A percentile compares a stretch with the other conserved stretches of the same genome.
These are phyloP conservation scores for Drosophila infuscata DNA, from an alignment of 2,888 invertebrate species.

Conservation along the genomic window DNA sequence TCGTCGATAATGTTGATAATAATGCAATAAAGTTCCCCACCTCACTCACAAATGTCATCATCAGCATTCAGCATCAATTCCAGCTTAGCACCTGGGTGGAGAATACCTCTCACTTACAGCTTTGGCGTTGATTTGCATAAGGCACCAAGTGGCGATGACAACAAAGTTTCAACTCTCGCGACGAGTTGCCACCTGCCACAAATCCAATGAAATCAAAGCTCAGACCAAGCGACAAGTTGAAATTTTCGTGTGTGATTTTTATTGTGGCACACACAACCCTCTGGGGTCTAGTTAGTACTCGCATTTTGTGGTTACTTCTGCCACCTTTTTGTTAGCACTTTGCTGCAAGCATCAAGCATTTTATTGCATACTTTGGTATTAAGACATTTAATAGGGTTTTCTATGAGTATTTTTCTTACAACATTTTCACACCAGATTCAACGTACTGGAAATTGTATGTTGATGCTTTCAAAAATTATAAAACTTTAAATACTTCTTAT, in stretches of 20 bases:
- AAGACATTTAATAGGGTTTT: constrained; percentile 2
- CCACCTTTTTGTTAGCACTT: constrained; percentile 10
- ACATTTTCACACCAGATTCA: neutral
- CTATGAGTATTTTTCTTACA: neutral
- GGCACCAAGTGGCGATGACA: constrained; percentile 51
- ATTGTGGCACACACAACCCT: constrained; percentile 52
- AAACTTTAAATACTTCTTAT: neutral
- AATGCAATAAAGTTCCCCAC: constrained; percentile 34
- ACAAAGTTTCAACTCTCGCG: constrained; percentile 49
- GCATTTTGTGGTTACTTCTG: constrained; percentile 34
- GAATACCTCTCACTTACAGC: constrained; percentile 29
- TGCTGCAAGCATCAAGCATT: constrained; percentile 13
- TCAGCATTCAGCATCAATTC: constrained; percentile 41
- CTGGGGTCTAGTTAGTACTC: constrained; percentile 68
- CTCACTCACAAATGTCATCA: constrained; percentile 51
- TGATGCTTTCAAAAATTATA: neutral
- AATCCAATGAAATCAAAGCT: constrained; percentile 60
- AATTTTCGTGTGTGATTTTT: constrained; percentile 58
- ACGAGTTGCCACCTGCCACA: constrained; percentile 26
- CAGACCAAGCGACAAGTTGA: constrained; percentile 37
- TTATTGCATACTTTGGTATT: constrained; percentile 23
- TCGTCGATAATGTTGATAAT: constrained; percentile 9
- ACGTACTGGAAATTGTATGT: neutral
- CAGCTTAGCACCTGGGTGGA: constrained; percentile 48
- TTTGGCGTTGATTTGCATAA: constrained; percentile 65